These are phyloP conservation scores for Peromyscus californicus DNA, from an alignment of 2,113 vertebrate genomes.

Conservation along the genomic window DNA sequence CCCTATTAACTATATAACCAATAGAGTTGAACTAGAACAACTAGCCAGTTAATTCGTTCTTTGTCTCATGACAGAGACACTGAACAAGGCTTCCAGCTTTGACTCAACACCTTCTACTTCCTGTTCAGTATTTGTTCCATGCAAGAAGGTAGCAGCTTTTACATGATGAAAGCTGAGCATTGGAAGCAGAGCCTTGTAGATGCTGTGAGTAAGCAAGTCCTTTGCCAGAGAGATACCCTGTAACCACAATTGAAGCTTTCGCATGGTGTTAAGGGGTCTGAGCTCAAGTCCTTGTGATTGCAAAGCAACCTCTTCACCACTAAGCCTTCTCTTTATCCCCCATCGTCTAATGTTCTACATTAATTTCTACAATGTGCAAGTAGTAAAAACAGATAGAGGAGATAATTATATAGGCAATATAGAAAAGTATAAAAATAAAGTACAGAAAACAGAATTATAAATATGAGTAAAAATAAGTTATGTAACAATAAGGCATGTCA, in stretches of 20 bases:
- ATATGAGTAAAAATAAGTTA: background rate
- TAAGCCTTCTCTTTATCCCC: background rate
- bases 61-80: background rate
- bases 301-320: background rate
- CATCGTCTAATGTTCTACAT: background rate
- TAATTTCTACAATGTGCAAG: background rate
- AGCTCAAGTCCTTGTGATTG: background rate
- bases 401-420: background rate
- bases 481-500: background rate
- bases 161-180: background rate
- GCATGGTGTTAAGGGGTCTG: background rate
- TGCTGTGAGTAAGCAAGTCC: no score
- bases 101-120: background rate
- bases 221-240: background rate
- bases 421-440: background rate
- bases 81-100: background rate
- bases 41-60: background rate
- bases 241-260: background rate
- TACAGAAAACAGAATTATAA: background rate
- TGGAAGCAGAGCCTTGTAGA: no score
- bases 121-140: background rate
- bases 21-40: background rate
- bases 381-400: background rate
- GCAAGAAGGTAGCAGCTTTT: background rate
- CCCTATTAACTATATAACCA: background rate